Evolutionary conservation across 2,113 vertebrate species (phyloP), one percentile per base, ranked within the genome.

Genomic region (Lathamus discolor): DNA sequence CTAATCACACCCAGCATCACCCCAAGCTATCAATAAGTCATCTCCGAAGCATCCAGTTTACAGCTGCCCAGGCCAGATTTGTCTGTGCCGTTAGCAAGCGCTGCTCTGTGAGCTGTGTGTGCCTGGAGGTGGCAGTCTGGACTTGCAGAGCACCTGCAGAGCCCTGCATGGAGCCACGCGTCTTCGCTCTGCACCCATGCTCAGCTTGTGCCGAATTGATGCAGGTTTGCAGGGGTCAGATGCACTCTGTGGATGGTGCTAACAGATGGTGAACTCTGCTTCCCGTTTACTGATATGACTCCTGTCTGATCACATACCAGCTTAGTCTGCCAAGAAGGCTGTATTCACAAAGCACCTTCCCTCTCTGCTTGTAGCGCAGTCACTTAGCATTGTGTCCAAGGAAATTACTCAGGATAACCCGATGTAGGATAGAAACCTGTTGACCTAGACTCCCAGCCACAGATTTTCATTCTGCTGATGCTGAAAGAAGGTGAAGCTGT

Each of bases 101-200:
- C 62, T 11, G 79, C 70, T 92, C 85, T 12, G 88, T 1, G 11
- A 86, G 75, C 76, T 63, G 5, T 1, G 27, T 31, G 76, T 84
- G 88, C 95, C 83, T 94, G 88, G 93, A 95, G 86, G 83, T 78
- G 90, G 96, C 88, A 93, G 92, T 86, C 80, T 78, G 88, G 80
- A 52, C 91, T 78, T 39, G 64, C 77, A 16, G 57, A 86, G 85
- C 70, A 55, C 83, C 91, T 75, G 83, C 89, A 27, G 82, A 81
- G 87, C 88, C 62, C 91, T 23, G 80, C 10, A 0, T 3, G 54
- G 7, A 83, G 83, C 76, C 19, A 3, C 83, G 28, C 3, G 1
- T 6, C 79, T 41, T 2, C 31, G 29, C 46, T 41, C 73, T 7
- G 15, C 57, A 19, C 82, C 33, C 48, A 1, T 8, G 0, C n/a